Evolutionary conservation across 2,113 vertebrate genomes (phyloP).

Genomic region (Plecotus auritus): DNA sequence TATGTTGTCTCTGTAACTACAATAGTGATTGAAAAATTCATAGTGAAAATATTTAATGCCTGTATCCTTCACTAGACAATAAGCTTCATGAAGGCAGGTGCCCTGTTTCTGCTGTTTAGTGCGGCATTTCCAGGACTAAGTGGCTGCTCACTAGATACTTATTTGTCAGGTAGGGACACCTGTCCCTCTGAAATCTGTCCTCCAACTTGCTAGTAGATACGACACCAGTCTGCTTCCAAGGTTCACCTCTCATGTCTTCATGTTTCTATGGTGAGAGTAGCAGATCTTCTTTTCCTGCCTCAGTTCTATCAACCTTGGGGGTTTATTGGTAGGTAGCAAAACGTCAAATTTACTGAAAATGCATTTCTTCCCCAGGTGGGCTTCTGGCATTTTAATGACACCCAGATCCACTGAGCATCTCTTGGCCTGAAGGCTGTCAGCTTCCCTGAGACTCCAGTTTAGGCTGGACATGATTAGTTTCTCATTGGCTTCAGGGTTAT

Average conservation of each 20-base stretch:
- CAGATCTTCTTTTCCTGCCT: constrained; percentile 48
- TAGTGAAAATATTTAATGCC: background rate
- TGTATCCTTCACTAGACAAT: background rate
- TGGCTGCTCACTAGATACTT: background rate
- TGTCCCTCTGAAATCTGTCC: background rate
- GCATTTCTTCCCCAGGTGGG: constrained; percentile 52
- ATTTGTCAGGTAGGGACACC: background rate
- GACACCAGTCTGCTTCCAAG: constrained; percentile 8
- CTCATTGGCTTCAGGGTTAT: background rate
- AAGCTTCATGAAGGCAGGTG: background rate
- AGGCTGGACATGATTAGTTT: constrained; percentile 41
- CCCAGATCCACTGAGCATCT: constrained; percentile 41
- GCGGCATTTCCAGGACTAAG: background rate
- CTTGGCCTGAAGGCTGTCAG: constrained; percentile 46
- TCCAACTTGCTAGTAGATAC: background rate
- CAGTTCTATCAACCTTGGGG: constrained; percentile 60
- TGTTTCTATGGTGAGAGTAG: constrained; percentile 33
- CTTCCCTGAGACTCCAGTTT: constrained; percentile 48
- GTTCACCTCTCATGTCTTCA: constrained; percentile 25
- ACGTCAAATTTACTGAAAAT: constrained; percentile 63
- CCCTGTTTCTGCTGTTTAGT: background rate
- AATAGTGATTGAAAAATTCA: background rate
- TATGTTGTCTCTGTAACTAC: background rate
- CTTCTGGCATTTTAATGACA: constrained; percentile 72
- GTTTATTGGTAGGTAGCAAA: background rate